These are phyloP conservation scores for Fukomys damarensis DNA, from an alignment of 2,113 vertebrate genomes.

Conservation along the genomic window DNA sequence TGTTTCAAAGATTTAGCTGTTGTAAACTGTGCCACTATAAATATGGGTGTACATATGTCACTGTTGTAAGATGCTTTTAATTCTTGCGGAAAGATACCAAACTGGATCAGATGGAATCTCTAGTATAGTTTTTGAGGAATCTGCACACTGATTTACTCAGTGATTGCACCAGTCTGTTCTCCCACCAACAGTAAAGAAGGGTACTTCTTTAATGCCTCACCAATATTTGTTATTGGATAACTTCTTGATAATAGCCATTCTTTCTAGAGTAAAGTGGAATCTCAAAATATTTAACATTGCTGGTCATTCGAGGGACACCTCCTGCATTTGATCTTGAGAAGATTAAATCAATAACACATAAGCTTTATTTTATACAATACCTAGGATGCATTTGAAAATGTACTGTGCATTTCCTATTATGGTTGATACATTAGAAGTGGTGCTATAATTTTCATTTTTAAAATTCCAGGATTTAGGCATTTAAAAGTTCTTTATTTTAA, in stretches of 20 bases:
- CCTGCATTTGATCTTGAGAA: not conserved
- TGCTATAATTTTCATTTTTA: not conserved
- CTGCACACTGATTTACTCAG: not conserved
- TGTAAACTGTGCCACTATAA: not conserved
- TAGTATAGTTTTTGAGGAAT: not conserved
- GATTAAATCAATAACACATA: not conserved
- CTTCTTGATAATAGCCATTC: not conserved
- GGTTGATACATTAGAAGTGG: not conserved
- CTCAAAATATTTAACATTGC: not conserved
- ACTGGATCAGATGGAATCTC: not conserved
- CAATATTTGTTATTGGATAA: not conserved
- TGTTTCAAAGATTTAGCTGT: not conserved
- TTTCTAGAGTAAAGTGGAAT: not conserved
- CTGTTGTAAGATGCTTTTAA: not conserved
- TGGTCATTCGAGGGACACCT: not conserved
- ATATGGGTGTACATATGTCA: not conserved
- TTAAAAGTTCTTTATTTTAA: conserved; percentile 36
- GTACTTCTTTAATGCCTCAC: not conserved
- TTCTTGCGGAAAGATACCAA: not conserved
- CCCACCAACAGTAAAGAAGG: not conserved
- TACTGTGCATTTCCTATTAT: not conserved
- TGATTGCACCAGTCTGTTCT: not conserved
- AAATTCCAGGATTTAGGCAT: not conserved
- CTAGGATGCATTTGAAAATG: not conserved
- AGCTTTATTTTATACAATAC: not conserved